phyloP scores from a whole-genome alignment of 2,113 vertebrate genomes.

The Cathartes aura region DNA sequence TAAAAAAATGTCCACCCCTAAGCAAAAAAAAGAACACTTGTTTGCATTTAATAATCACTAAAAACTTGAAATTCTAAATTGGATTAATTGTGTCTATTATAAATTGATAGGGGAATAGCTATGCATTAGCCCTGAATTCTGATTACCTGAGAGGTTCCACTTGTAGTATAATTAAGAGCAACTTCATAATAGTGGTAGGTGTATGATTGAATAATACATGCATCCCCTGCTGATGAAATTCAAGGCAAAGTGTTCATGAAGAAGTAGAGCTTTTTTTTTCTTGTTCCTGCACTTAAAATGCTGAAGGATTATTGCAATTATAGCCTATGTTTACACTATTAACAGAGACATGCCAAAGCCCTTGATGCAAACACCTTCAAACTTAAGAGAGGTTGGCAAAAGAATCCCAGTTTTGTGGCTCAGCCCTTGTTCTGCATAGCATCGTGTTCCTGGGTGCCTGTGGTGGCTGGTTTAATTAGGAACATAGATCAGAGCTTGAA shows the following conservation, averaged over 20 bases:
- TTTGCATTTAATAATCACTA: conserved; percentile 66
- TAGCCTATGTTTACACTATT: conserved; percentile 23
- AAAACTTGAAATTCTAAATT: conserved; percentile 71
- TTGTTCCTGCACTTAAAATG: conserved; percentile 13
- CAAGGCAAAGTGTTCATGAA: conserved; percentile 21
- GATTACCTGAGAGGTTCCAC: conserved; percentile 76
- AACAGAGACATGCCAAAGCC: not conserved
- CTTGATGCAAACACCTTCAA: not conserved
- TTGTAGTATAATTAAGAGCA: conserved; percentile 73
- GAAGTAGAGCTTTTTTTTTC: not conserved
- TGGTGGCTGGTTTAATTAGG: not conserved
- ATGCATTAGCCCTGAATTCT: conserved; percentile 71
- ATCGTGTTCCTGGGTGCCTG: not conserved
- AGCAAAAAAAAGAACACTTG: conserved; percentile 49
- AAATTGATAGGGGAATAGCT: conserved; percentile 71
- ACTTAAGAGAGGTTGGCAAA: not conserved
- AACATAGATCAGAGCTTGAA: not conserved
- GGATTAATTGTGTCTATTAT: conserved; percentile 74
- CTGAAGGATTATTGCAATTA: conserved; percentile 41
- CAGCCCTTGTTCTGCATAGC: not conserved
- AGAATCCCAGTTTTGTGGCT: not conserved
- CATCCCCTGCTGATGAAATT: conserved; percentile 59
- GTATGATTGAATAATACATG: conserved; percentile 68
- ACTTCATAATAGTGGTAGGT: conserved; percentile 55
- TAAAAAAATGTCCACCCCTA: not conserved